phyloP scores from a whole-genome alignment of 92 coral and sea anemone genomes.

The Palythoa caribaeorum region DNA sequence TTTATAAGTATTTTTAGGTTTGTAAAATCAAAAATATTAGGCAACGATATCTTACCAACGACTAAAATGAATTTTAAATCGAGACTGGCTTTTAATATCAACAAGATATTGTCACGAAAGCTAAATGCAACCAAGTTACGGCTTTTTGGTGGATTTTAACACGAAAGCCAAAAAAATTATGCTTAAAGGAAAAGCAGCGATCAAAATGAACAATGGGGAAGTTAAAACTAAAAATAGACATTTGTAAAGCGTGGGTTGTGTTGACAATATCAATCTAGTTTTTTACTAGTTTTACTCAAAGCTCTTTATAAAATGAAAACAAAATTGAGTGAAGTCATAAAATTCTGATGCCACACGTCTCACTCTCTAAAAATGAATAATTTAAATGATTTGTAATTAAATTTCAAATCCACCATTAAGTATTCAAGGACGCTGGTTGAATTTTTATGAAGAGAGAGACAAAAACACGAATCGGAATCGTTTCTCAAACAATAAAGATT shows the following conservation, averaged over 20 bases:
- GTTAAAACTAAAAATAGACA: slow-evolving; percentile 25
- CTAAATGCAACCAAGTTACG: neutral
- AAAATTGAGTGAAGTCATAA: neutral
- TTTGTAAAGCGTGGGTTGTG: slow-evolving; percentile 35
- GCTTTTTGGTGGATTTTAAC: neutral
- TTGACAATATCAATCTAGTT: neutral
- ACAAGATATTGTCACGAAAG: slow-evolving; percentile 5
- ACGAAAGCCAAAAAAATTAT: neutral
- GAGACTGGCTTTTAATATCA: neutral
- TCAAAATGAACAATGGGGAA: slow-evolving; percentile 41
- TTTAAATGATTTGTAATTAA: slow-evolving; percentile 27
- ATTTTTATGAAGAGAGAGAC: neutral
- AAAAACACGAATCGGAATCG: neutral
- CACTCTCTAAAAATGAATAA: slow-evolving; percentile 34
- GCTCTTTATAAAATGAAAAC: neutral
- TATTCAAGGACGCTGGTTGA: slow-evolving; percentile 4
- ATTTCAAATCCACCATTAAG: slow-evolving; percentile 23
- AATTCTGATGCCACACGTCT: neutral
- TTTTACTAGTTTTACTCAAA: neutral
- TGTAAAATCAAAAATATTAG: neutral
- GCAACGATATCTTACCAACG: neutral
- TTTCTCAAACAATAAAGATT: too few relatives aligned
- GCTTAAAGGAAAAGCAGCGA: neutral
- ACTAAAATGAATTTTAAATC: neutral
- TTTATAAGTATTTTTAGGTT: slow-evolving; percentile 15